Percentiles rank a stretch among this genome's conserved stretches.
phyloP scores from a whole-genome alignment of 2,888 invertebrate species.

The Caenorhabditis parvicauda region DNA sequence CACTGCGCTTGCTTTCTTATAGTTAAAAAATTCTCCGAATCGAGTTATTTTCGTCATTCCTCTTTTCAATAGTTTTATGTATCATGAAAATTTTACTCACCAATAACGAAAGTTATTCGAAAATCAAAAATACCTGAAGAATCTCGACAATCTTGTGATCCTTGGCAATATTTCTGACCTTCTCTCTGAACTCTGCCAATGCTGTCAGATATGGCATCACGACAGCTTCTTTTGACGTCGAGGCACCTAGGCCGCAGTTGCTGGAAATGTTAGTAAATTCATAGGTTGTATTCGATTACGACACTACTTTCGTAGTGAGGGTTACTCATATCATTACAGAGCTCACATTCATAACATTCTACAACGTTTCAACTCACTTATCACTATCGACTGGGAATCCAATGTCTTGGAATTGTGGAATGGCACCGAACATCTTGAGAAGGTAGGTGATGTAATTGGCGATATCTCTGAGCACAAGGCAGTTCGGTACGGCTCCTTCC shows the following conservation, averaged over 20 bases:
- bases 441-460: slow-evolving; percentile 79
- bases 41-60: too few relatives aligned
- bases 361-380: slow-evolving; percentile 10
- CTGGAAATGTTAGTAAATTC: too few relatives aligned
- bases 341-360: neutral
- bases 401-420: slow-evolving; percentile 37
- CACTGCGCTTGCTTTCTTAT: too few relatives aligned
- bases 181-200: slow-evolving; percentile 80
- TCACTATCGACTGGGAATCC: slow-evolving; percentile 40
- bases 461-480: slow-evolving; percentile 74
- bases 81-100: too few relatives aligned
- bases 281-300: too few relatives aligned
- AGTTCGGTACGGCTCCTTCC: slow-evolving; percentile 68
- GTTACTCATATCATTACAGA: neutral
- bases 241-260: too few relatives aligned
- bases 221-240: slow-evolving; percentile 70
- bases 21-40: too few relatives aligned
- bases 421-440: slow-evolving; percentile 66
- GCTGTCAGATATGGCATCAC: slow-evolving; percentile 86
- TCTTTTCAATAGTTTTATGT: too few relatives aligned
- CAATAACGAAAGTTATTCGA: slow-evolving; percentile 1
- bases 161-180: slow-evolving; percentile 54
- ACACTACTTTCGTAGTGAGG: neutral
- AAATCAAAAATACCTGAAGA: slow-evolving; percentile 35
- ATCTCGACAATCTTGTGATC: slow-evolving; percentile 50